Evolutionary conservation across 2,113 vertebrate species (phyloP), one percentile per base, ranked within the genome.

Genomic region (Gymnogyps californianus): DNA sequence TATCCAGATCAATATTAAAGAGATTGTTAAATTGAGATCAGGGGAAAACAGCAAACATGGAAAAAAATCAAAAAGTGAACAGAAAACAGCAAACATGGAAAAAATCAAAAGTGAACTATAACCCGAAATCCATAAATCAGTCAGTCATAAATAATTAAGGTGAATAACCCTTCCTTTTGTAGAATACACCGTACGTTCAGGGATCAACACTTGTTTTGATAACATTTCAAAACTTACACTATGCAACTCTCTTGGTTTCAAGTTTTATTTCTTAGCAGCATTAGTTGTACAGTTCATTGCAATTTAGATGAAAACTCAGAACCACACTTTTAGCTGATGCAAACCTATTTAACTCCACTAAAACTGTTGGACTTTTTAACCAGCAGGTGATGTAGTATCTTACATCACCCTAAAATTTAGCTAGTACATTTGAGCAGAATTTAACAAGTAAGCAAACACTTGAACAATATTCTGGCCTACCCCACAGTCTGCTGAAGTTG

Each of bases 1-100:
- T 95, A 80, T 62, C 52, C 81, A 69, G 70, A 97, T 97, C 91
- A 65, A 94, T 96, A 90, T 78, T 90, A 93, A 86, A 90, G 61
- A 59, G 47, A 84, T 49, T 94, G 79, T 81, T 93, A 86, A 83
- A 94, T 20, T 91, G 46, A 87, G 82, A 97, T 61, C 20, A 38
- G 44, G 67, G 32, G 55, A 83, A 96, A 83, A 59, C 24, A 87
- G 78, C 19, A 62, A 69, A 51, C 55, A 29, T 21, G 34, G 31
- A 9, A 88, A 90, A 81, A 85, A 38, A 38, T 38, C 38, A 38
- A 38, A 38, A 38, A 38, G 38, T 38, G 38, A 38, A 38, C 38
- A 38, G 38, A 38, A 38, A 38, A 38, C 38, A 38, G 38, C 38
- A 38, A 38, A 38, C 38, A 38, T 38, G 38, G 38, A 38, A 38